Conservation (phyloP, 2,888 invertebrate species). For the Melanotus villosus region DNA sequence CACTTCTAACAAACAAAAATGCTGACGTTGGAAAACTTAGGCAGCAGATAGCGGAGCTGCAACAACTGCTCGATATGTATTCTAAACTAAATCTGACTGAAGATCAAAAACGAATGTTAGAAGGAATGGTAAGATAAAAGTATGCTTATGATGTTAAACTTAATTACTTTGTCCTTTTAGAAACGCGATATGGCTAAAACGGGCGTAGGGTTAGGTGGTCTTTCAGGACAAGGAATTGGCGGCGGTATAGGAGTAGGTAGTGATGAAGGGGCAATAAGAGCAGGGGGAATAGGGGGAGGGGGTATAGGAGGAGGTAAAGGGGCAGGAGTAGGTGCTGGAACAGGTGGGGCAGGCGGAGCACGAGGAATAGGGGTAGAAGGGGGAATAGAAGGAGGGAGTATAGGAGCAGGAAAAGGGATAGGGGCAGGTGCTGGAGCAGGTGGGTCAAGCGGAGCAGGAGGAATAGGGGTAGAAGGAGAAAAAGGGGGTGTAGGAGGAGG, state of each 20-base stretch:
- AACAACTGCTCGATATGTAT: constrained; percentile 66
- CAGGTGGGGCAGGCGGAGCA: background rate
- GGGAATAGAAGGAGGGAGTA: background rate
- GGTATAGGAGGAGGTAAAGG: background rate
- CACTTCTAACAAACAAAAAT: constrained; percentile 68
- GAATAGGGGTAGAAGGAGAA: too few species aligned
- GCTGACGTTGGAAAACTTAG: constrained; percentile 70
- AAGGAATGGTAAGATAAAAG: constrained; percentile 32
- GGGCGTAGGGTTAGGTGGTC: background rate
- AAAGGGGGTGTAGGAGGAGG: background rate
- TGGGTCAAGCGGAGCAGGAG: background rate
- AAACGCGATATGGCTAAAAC: constrained; percentile 23
- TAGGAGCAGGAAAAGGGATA: background rate
- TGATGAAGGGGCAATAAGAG: too few species aligned
- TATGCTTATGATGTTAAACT: too few species aligned
- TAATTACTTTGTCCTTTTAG: too few species aligned
- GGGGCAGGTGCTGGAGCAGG: constrained; percentile 12
- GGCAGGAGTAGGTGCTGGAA: constrained; percentile 2
- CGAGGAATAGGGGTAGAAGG: too few species aligned
- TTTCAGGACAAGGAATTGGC: background rate
- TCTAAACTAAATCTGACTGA: constrained; percentile 57
- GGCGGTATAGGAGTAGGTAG: too few species aligned
- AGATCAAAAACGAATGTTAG: constrained; percentile 58
- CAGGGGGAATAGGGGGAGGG: too few species aligned
- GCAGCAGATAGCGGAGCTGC: constrained; percentile 69